These are phyloP conservation scores for Agrypnia vestita DNA, from an alignment of 1,140 invertebrate species.

Conservation along the genomic window DNA sequence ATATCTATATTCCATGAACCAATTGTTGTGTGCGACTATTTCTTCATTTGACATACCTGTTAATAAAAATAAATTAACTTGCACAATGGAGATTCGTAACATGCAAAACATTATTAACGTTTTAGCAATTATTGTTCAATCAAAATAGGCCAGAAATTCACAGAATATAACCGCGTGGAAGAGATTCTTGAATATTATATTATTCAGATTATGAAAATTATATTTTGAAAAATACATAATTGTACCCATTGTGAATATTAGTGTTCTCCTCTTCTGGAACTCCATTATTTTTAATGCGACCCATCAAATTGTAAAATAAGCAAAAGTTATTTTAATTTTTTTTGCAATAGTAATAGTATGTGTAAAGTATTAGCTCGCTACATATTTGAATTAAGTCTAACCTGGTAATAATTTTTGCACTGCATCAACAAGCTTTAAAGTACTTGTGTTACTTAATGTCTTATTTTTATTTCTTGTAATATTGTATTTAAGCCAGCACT, in stretches of 20 bases:
- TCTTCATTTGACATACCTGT: slow-evolving; percentile 49
- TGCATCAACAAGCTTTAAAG: background rate
- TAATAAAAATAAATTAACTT: background rate
- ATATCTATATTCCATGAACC: slow-evolving; percentile 49
- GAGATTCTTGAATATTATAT: too few relatives aligned
- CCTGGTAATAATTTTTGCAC: slow-evolving; percentile 19
- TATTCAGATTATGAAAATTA: too few relatives aligned
- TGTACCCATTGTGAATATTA: too few relatives aligned
- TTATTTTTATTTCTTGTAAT: slow-evolving; percentile 8
- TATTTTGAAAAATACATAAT: too few relatives aligned
- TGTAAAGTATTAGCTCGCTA: too few relatives aligned
- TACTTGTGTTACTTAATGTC: background rate
- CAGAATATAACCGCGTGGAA: too few relatives aligned
- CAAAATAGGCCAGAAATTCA: too few relatives aligned
- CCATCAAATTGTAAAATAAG: background rate
- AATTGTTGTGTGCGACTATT: slow-evolving; percentile 46
- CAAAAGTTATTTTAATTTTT: background rate
- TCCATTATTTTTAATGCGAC: too few relatives aligned
- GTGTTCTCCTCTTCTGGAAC: too few relatives aligned
- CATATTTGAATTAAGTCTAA: background rate
- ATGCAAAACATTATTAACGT: background rate
- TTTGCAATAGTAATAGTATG: too few relatives aligned
- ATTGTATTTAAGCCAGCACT: slow-evolving; percentile 43
- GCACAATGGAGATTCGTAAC: background rate
- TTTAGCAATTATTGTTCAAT: background rate